phyloP scores from a whole-genome alignment of 2,113 vertebrate genomes.

The Albula glossodonta region DNA sequence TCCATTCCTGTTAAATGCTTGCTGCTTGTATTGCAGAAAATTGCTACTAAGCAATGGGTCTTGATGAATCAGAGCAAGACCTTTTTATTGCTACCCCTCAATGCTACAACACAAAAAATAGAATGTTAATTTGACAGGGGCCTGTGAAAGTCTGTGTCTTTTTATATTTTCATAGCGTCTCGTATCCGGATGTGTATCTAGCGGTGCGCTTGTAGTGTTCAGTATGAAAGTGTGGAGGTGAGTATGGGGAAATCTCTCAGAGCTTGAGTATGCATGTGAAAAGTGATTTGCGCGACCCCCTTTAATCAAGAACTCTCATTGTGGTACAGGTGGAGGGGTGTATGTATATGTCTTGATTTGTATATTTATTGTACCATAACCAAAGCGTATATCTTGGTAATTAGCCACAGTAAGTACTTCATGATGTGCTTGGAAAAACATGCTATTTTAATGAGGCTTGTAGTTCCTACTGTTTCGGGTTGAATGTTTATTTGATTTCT shows the following conservation, averaged over 20 bases:
- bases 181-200: neutral
- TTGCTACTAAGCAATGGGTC: too few relatives aligned
- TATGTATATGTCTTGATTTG: conserved; percentile 62
- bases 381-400: conserved; percentile 58
- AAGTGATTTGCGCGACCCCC: conserved; percentile 43
- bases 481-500: conserved; percentile 84
- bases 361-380: conserved; percentile 68
- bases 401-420: conserved; percentile 71
- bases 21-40: neutral
- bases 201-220: neutral
- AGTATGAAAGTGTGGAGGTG: neutral
- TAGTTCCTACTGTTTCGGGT: conserved; percentile 78
- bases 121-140: neutral
- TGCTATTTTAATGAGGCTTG: conserved; percentile 80
- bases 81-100: neutral
- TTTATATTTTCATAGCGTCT: too few relatives aligned
- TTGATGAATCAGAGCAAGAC: neutral
- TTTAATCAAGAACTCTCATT: conserved; percentile 40
- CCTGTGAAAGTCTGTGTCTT: neutral
- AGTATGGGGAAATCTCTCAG: neutral
- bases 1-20: neutral
- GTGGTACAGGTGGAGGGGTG: conserved; percentile 58
- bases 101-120: neutral
- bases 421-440: conserved; percentile 71
- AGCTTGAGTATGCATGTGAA: neutral